Evolutionary conservation across 2,888 invertebrate species (phyloP).

Genomic region (Miltochrista miniata): DNA sequence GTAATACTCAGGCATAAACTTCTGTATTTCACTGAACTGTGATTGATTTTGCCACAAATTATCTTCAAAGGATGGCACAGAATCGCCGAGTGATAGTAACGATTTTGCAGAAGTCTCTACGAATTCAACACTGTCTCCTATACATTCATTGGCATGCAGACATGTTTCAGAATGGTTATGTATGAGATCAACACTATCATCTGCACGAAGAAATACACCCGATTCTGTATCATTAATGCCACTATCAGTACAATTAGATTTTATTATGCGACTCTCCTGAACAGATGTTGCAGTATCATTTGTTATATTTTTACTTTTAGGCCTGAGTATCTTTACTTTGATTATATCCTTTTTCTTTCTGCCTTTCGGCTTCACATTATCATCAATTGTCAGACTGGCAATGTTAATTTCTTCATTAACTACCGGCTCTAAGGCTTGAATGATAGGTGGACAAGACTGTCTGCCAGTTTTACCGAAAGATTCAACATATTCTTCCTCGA

Average conservation of each 20-base stretch:
- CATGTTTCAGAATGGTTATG: slow-evolving; percentile 78
- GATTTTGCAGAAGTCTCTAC: slow-evolving; percentile 51
- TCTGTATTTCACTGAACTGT: slow-evolving; percentile 30
- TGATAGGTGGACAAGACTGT: slow-evolving; percentile 60
- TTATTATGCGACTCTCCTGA: slow-evolving; percentile 27
- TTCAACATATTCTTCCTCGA: slow-evolving; percentile 64
- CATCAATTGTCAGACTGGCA: slow-evolving; percentile 14
- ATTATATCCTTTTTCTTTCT: slow-evolving; percentile 67
- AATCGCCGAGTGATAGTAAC: slow-evolving; percentile 53
- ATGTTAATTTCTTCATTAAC: slow-evolving; percentile 26
- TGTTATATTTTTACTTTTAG: slow-evolving; percentile 41
- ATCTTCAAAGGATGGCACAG: slow-evolving; percentile 30
- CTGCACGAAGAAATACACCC: slow-evolving; percentile 41
- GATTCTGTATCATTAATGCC: slow-evolving; percentile 61
- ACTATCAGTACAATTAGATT: slow-evolving; percentile 53
- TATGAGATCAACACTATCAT: slow-evolving; percentile 64
- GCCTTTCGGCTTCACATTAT: slow-evolving; percentile 33
- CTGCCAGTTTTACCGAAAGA: slow-evolving; percentile 51
- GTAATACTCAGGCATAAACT: slow-evolving; percentile 41
- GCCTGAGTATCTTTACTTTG: slow-evolving; percentile 71
- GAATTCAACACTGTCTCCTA: slow-evolving; percentile 59
- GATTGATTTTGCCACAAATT: slow-evolving; percentile 15
- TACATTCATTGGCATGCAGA: slow-evolving; percentile 63
- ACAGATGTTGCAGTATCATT: slow-evolving; percentile 20
- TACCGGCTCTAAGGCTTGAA: slow-evolving; percentile 35